Evolutionary conservation across 2,888 invertebrate species (phyloP).

Genomic region (Embidobia sp.): DNA sequence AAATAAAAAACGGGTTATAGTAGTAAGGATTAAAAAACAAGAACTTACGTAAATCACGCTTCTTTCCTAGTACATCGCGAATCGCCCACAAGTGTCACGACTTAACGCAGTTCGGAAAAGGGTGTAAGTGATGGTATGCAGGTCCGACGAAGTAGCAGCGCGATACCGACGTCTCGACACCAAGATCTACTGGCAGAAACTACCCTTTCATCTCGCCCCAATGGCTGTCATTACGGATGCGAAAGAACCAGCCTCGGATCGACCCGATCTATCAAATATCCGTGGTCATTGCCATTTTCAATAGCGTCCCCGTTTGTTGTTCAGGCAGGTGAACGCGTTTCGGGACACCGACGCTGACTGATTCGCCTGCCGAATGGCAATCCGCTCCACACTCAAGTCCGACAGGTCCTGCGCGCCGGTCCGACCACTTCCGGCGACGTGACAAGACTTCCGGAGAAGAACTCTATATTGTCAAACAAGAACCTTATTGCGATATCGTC

Average conservation of each 20-base stretch:
- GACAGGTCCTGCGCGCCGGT: conserved; percentile 71
- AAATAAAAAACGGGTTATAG: too few species aligned
- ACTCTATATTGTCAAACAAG: conserved; percentile 2
- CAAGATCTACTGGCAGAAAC: conserved; percentile 29
- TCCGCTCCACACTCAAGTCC: conserved; percentile 69
- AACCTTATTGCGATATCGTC: too few species aligned
- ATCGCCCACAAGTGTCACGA: conserved; percentile 27
- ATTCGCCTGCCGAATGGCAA: conserved; percentile 75
- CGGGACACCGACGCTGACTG: conserved; percentile 76
- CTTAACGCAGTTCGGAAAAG: conserved; percentile 15
- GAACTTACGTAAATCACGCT: conserved; percentile 47
- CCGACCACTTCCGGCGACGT: conserved; percentile 29
- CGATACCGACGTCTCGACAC: conserved; percentile 24
- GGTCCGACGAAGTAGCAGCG: conserved; percentile 18
- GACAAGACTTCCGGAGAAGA: conserved; percentile 5
- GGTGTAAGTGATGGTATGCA: conserved; percentile 22
- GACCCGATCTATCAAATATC: conserved; percentile 72
- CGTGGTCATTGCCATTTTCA: conserved; percentile 72
- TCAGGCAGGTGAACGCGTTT: conserved; percentile 74
- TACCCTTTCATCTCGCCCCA: conserved; percentile 66
- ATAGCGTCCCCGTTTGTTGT: conserved; percentile 64
- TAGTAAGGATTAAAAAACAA: background rate
- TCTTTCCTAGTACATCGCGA: conserved; percentile 27
- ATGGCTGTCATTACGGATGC: conserved; percentile 37
- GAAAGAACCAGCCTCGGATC: conserved; percentile 19